A percentile compares a stretch with the other conserved stretches of the same genome.
Evolutionary conservation across 2,888 invertebrate genomes (phyloP).

Genomic region (Spisula subtruncata): DNA sequence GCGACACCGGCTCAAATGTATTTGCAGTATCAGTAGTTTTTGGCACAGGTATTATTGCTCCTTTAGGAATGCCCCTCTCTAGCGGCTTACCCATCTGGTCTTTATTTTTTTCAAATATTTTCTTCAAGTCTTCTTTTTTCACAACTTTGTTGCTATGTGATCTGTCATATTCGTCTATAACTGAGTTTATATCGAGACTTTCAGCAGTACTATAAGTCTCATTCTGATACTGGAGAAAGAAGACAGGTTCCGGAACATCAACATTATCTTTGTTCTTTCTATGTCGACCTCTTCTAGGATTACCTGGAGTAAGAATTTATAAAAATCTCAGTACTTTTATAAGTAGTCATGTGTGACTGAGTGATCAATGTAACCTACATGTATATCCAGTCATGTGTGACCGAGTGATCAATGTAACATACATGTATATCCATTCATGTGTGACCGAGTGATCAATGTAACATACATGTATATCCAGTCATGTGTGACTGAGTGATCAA

Average conservation of each 20-base stretch:
- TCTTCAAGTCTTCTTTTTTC: conserved; percentile 65
- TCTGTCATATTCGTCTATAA: conserved; percentile 62
- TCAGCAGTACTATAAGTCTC: conserved; percentile 49
- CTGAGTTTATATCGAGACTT: conserved; percentile 59
- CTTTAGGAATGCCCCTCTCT: conserved; percentile 50
- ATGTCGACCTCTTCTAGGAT: conserved; percentile 63
- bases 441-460: too few relatives aligned
- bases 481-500: too few relatives aligned
- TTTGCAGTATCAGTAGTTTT: conserved; percentile 35
- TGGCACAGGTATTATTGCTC: conserved; percentile 32
- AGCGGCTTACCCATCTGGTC: conserved; percentile 64
- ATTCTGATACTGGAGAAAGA: conserved; percentile 65
- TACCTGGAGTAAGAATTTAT: conserved; percentile 50
- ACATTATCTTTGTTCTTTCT: not conserved
- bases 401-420: too few relatives aligned
- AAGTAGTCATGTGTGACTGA: too few relatives aligned
- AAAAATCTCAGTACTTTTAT: too few relatives aligned
- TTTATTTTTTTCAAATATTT: conserved; percentile 66
- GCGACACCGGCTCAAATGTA: not conserved
- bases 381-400: too few relatives aligned
- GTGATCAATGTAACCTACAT: too few relatives aligned
- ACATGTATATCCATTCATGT: too few relatives aligned
- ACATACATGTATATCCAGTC: too few relatives aligned
- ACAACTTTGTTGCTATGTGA: conserved; percentile 47
- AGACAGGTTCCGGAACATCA: conserved; percentile 63